Percentiles rank a stretch among this genome's conserved stretches.
phyloP scores from a whole-genome alignment of 2,113 vertebrate genomes.

The Pungitius pungitius region DNA sequence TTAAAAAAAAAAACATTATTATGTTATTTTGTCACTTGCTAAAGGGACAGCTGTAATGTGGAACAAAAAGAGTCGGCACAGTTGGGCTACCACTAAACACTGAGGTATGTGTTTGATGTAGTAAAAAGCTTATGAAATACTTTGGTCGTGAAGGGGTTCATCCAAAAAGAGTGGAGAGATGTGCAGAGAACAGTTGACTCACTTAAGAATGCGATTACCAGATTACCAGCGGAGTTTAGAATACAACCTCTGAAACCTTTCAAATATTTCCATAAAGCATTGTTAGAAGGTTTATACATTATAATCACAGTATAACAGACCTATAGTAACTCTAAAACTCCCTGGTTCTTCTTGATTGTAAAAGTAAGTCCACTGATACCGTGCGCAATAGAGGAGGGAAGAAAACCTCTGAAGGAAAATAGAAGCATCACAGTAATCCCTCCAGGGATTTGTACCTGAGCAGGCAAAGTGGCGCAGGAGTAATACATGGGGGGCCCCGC shows the following conservation, averaged over 20 bases:
- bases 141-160: background rate
- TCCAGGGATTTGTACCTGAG: conserved; percentile 70
- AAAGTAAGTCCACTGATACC: background rate
- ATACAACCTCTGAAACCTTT: background rate
- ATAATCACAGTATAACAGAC: conserved; percentile 2
- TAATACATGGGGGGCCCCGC: conserved; percentile 85
- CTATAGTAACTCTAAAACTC: background rate
- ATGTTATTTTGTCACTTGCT: conserved; percentile 14
- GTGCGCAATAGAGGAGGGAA: background rate
- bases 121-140: background rate
- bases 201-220: background rate
- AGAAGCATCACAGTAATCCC: conserved; percentile 7
- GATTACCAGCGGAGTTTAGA: background rate
- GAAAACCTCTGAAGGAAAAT: background rate
- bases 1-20: background rate
- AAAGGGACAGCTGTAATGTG: background rate
- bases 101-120: background rate
- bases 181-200: background rate
- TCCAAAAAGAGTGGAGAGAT: background rate
- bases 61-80: background rate
- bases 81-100: background rate
- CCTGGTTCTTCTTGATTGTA: background rate
- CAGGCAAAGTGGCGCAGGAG: conserved; percentile 94
- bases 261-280: background rate
- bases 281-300: background rate